Evolutionary conservation across 1,140 invertebrate species (phyloP).

Genomic region (Heliconius himera): DNA sequence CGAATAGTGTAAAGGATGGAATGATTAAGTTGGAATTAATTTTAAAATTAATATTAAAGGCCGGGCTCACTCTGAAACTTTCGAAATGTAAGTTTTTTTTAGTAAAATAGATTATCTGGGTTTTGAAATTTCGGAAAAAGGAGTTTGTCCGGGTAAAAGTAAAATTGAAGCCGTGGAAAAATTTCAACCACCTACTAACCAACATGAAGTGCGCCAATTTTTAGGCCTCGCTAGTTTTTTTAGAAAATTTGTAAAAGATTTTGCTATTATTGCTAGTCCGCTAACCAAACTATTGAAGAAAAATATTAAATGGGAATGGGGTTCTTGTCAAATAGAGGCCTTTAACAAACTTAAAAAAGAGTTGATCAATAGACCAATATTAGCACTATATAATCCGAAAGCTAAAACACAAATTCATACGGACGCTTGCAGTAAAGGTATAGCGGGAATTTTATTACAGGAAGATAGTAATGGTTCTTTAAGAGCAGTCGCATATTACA

Average conservation of each 20-base stretch:
- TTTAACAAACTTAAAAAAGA: background rate
- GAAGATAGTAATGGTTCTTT: constrained; percentile 17
- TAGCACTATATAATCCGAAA: constrained; percentile 41
- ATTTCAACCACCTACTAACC: background rate
- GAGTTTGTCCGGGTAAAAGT: background rate
- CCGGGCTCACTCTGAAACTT: constrained; percentile 1
- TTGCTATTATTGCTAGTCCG: background rate
- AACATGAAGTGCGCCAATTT: constrained; percentile 5
- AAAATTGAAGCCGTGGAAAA: background rate
- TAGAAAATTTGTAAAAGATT: constrained; percentile 3
- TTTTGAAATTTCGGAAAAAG: background rate
- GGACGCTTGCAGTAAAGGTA: constrained; percentile 43
- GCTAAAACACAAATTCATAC: constrained; percentile 43
- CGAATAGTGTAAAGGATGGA: background rate
- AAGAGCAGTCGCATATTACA: constrained; percentile 46
- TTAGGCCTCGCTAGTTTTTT: constrained; percentile 10
- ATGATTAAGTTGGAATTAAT: background rate
- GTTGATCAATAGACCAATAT: constrained; percentile 30
- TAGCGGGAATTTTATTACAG: constrained; percentile 47
- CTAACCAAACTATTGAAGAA: background rate
- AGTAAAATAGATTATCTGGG: background rate
- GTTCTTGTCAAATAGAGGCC: background rate
- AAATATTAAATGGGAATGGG: background rate
- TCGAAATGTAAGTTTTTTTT: background rate
- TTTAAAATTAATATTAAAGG: background rate